Evolutionary conservation across 2,888 invertebrate species (phyloP).

Genomic region (Sinohyriopsis cumingii): DNA sequence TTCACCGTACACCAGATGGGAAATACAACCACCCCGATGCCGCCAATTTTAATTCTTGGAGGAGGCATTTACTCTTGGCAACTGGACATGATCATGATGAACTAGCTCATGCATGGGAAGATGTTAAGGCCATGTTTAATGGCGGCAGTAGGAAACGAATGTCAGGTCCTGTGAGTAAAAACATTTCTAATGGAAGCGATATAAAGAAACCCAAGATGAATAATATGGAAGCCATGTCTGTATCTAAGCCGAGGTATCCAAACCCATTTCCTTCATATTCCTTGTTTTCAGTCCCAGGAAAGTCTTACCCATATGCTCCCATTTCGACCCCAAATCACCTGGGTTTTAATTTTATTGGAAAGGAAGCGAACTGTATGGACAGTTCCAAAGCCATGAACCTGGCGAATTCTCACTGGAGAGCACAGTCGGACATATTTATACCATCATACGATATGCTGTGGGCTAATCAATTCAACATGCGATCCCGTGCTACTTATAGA

Average conservation of each 20-base stretch:
- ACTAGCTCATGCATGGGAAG: slow-evolving; percentile 87
- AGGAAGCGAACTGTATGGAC: slow-evolving; percentile 30
- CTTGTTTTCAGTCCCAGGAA: slow-evolving; percentile 43
- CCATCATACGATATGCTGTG: slow-evolving; percentile 53
- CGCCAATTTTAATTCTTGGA: slow-evolving; percentile 98
- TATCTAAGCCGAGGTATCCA: slow-evolving; percentile 33
- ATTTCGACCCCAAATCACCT: slow-evolving; percentile 38
- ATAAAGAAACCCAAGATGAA: slow-evolving; percentile 33
- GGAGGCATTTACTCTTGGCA: slow-evolving; percentile 90
- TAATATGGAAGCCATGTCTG: slow-evolving; percentile 23
- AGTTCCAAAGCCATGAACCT: slow-evolving; percentile 19
- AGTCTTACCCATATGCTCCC: slow-evolving; percentile 40
- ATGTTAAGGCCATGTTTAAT: slow-evolving; percentile 99
- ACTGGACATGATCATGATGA: slow-evolving; percentile 75
- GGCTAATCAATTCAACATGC: slow-evolving; percentile 39
- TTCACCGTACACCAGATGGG: slow-evolving; percentile 79
- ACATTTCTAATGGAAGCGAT: slow-evolving; percentile 7
- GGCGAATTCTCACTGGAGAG: slow-evolving; percentile 27
- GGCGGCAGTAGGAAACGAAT: slow-evolving; percentile 90
- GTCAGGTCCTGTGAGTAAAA: slow-evolving; percentile 24
- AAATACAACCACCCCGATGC: slow-evolving; percentile 95
- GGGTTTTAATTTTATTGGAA: slow-evolving; percentile 37
- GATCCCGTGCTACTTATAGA: slow-evolving; percentile 21
- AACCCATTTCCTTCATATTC: slow-evolving; percentile 43
- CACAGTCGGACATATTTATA: slow-evolving; percentile 38